Conservation (phyloP, 2,888 invertebrate species). For the Mythimna lalbum region DNA sequence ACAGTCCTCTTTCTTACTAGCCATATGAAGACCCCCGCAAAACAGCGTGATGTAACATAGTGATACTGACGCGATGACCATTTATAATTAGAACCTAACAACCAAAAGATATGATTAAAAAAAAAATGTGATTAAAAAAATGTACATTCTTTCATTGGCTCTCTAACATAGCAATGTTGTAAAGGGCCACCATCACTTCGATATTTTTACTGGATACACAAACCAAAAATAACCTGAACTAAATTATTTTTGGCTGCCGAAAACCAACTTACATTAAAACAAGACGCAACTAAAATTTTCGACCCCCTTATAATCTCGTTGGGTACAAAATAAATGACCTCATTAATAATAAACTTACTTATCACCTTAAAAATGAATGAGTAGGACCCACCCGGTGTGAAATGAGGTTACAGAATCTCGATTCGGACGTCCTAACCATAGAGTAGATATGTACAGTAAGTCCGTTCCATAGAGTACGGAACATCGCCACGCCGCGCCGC, state of each 20-base stretch:
- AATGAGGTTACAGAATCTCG: slow-evolving; percentile 64
- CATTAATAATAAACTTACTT: slow-evolving; percentile 68
- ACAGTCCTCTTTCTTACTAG: too few relatives aligned
- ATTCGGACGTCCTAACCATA: slow-evolving; percentile 66
- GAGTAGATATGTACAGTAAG: slow-evolving; percentile 13
- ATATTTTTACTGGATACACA: neutral
- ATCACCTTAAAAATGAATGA: slow-evolving; percentile 64
- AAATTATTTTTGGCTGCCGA: slow-evolving; percentile 12
- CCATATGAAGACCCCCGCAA: too few relatives aligned
- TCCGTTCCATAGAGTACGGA: neutral
- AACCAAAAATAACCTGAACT: neutral
- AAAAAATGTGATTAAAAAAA: too few relatives aligned
- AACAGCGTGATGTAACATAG: too few relatives aligned
- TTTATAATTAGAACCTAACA: too few relatives aligned
- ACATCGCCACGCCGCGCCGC: neutral
- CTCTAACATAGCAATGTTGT: neutral
- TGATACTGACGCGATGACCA: too few relatives aligned
- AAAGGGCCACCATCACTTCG: neutral
- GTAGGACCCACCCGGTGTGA: slow-evolving; percentile 68
- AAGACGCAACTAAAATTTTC: slow-evolving; percentile 43
- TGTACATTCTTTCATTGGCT: too few relatives aligned
- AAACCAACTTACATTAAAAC: slow-evolving; percentile 40
- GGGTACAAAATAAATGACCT: slow-evolving; percentile 57
- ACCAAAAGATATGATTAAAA: too few relatives aligned
- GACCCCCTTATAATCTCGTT: slow-evolving; percentile 33